Base-by-base conservation (phyloP, 2,888 invertebrate species). In the Ophion ventricosus region DNA sequence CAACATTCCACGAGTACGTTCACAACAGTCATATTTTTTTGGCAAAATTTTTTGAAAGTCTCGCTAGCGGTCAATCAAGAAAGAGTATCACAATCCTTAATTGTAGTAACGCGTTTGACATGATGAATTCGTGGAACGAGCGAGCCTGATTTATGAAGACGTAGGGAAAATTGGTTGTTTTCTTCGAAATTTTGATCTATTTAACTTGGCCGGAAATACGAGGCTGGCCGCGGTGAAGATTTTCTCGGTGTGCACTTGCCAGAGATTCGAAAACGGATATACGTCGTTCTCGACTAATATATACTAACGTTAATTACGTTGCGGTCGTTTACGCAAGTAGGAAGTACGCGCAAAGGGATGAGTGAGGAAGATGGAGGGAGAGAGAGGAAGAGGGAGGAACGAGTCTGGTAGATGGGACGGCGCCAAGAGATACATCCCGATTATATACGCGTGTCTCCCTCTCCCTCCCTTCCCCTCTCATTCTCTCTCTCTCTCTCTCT, bases 311-410 rank as follows among this genome's bases (percentile, higher is more conserved):
- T 84, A 84, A 84, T 83, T 80, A 80, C 80, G 83, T 73, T 80
- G 76, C 67, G 76, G 72, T 80, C 70, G 83, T 83, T 83, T 80
- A 80, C 80, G 83, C 80, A 83, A 83, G 83, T 83, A 83, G 73
- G 72, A 80, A 83, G 72, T 76, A 73, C 76, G 29, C 43, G 59
- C 35, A n/a, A 43, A 66, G 70, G 76, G 76, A 70, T 29, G 61
- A 56, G 64, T n/a, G 56, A 63, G 74, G 8, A 20, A 70, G 63
- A 73, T 8, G 49, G 40, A 74, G 54, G 59, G 63, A 29, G 57
- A 43, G 57, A 40, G 25, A 74, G 74, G 57, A 25, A 25, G 17
- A 49, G 79, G 61, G 49, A 25, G 29, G 11, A 63, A 25, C 29
- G 59, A 74, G 76, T 76, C 57, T 76, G 61, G 77, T 77, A 20